Base-by-base conservation (phyloP, 2,797 vertebrate species). In the Furcifer pardalis region DNA sequence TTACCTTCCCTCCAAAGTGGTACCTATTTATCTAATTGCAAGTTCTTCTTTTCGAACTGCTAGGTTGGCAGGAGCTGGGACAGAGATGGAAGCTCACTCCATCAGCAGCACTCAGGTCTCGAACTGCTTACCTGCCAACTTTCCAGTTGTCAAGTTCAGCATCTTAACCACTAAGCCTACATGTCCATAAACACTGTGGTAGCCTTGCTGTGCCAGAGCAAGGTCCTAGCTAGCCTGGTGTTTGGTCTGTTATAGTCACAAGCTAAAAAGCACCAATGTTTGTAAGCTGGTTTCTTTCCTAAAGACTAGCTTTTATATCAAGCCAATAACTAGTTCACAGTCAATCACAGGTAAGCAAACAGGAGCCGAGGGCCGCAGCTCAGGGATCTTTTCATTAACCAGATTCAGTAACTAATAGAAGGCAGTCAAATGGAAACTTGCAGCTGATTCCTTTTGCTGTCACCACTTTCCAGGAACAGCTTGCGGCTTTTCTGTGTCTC, bases 361-460 rank as follows among this genome's bases (percentile, higher is more conserved):
- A 74, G 62, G n/a, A 77, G 77, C 72, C 49, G 32, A 49, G 65
- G 27, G 3, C 0, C n/a, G 46, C 40, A 63, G 83, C 86, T 85
- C 35, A 52, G 1, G 0, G 25, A 7, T 0, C 1, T 0, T 0
- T 72, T 80, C 42, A 40, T 52, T 84, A 15, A 84, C 87, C 89
- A 74, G 75, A 27, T 19, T 15, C 9, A 35, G 15, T 44, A 27
- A 1, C 68, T 74, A 77, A 86, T 0, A 5, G 76, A 56, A 0
- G 81, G 74, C 88, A 87, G 76, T 62, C 91, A 25, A 13, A 19
- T 1, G 0, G 32, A 62, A 73, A 2, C 77, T 79, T 78, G 69
- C 46, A 25, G 40, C 52, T 77, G 0, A 77, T 82, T 52, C 37
- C 65, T 74, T 80, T 79, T 83, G 10, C 85, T 59, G 83, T 0